Percentiles rank a stretch among this genome's conserved stretches.
Conservation (phyloP, 2,113 vertebrate species). For the Sciurus niger region DNA sequence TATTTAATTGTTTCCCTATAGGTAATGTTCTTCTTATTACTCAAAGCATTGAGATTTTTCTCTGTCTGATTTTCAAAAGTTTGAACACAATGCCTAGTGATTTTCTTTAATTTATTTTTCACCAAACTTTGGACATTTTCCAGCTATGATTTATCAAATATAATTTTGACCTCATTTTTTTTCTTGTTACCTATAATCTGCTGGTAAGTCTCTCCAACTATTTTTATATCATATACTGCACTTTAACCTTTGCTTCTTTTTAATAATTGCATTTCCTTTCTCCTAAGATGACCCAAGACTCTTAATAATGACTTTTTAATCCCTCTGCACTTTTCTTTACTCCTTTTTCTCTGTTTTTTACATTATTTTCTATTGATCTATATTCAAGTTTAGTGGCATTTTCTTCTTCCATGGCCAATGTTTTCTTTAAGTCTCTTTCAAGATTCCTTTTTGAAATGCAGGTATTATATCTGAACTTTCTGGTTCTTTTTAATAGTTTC, state of each 20-base stretch:
- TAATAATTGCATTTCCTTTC: constrained; percentile 4
- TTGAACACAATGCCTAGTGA: background rate
- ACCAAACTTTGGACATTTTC: constrained; percentile 32
- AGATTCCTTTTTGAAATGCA: background rate
- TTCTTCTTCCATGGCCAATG: constrained; percentile 1
- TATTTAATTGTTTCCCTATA: constrained; percentile 31
- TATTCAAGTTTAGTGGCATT: constrained; percentile 19
- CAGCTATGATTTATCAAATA: constrained; percentile 54
- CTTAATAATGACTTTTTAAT: background rate
- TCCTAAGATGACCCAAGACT: background rate
- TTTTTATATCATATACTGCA: constrained; percentile 17
- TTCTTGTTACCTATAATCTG: background rate
- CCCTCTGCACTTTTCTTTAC: background rate
- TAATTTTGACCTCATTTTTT: constrained; percentile 3
- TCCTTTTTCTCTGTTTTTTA: constrained; percentile 20
- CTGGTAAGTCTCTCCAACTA: background rate
- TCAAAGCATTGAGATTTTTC: constrained; percentile 9
- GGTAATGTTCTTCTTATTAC: background rate
- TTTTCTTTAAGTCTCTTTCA: background rate
- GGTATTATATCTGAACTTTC: background rate
- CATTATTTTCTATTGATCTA: constrained; percentile 1
- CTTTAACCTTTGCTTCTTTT: constrained; percentile 18
- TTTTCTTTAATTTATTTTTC: constrained; percentile 47
- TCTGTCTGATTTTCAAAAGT: background rate
- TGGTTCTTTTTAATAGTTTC: background rate